A percentile compares a stretch with the other conserved stretches of the same genome.
Conservation (phyloP, 2,797 vertebrate genomes). For the Sylvilagus floridanus region DNA sequence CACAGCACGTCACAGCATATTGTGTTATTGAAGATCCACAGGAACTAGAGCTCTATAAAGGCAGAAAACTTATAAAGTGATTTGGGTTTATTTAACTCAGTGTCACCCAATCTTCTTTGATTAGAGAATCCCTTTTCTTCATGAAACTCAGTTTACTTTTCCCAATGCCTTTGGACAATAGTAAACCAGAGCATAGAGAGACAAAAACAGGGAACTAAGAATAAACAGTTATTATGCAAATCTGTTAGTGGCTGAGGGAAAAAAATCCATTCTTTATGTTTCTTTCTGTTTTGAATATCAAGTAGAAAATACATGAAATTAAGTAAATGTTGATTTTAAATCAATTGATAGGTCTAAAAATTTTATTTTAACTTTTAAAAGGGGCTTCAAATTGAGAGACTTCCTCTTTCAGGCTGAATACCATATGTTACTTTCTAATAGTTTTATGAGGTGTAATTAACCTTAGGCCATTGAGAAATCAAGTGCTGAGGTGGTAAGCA, state of each 20-base stretch:
- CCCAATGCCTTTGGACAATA: constrained; percentile 16
- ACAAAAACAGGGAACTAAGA: neutral
- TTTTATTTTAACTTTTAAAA: constrained; percentile 44
- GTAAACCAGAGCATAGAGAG: neutral
- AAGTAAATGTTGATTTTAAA: constrained; percentile 38
- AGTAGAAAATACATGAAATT: neutral
- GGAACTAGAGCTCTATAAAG: neutral
- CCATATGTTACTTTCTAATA: constrained; percentile 35
- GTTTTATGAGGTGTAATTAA: constrained; percentile 21
- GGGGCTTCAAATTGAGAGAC: constrained; percentile 31
- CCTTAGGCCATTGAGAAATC: neutral
- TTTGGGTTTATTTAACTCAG: neutral
- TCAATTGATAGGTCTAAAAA: neutral
- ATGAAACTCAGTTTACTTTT: neutral
- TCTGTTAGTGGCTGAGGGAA: neutral
- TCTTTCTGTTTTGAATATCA: neutral
- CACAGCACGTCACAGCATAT: neutral
- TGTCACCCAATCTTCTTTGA: constrained; percentile 27
- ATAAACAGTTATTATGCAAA: neutral
- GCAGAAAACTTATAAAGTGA: neutral
- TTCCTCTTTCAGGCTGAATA: constrained; percentile 22
- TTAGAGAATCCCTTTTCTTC: neutral
- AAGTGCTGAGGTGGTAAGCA: constrained; percentile 20
- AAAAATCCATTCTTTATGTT: neutral
- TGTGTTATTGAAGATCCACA: neutral